Conservation (phyloP, 2,888 invertebrate genomes). For the Synergus gifuensis region DNA sequence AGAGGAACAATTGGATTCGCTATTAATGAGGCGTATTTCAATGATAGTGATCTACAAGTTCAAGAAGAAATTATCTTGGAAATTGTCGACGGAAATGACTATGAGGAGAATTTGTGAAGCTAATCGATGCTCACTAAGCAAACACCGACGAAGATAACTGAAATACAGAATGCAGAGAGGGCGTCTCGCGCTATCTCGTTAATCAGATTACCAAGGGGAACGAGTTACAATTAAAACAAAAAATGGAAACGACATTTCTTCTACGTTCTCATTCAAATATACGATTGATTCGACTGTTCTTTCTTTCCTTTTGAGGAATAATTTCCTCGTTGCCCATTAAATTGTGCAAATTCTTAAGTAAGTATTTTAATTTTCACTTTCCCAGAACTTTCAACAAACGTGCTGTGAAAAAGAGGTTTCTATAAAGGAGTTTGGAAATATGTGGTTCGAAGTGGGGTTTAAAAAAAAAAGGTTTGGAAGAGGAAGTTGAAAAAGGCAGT, state of each 20-base stretch:
- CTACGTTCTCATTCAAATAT: not conserved
- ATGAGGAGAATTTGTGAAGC: not conserved
- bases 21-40: not conserved
- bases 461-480: no score
- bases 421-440: no score
- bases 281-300: not conserved
- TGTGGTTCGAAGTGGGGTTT: no score
- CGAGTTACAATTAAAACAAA: not conserved
- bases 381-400: no score
- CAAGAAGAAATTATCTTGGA: not conserved
- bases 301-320: not conserved
- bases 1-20: not conserved
- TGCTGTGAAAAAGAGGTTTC: no score
- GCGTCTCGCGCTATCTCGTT: not conserved
- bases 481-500: no score
- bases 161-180: not conserved
- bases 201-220: not conserved
- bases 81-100: constrained; percentile 20
- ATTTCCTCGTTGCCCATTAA: not conserved
- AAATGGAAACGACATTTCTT: constrained; percentile 6
- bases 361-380: not conserved
- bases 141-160: not conserved
- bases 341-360: not conserved
- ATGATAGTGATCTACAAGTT: constrained; percentile 1
- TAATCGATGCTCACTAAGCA: constrained; percentile 29